These are phyloP conservation scores for Doryteuthis pealeii DNA, from an alignment of 1,140 invertebrate species.

Conservation along the genomic window DNA sequence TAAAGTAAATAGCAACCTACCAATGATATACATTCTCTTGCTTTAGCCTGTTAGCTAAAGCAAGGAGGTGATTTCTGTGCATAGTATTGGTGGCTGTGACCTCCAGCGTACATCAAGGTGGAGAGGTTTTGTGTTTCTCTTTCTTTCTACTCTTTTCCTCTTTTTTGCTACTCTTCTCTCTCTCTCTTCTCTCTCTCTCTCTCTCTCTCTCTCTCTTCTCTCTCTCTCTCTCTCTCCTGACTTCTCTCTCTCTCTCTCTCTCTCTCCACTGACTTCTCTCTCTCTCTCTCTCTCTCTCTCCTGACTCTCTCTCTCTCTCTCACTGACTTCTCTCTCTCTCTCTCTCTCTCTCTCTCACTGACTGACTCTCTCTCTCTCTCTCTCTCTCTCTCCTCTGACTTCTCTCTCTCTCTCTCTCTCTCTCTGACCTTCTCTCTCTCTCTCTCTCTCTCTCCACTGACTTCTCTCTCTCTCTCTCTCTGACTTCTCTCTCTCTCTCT, in stretches of 20 bases:
- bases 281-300: background rate
- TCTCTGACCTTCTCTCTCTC: background rate
- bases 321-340: background rate
- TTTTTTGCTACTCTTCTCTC: background rate
- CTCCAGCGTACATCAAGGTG: no score
- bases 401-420: background rate
- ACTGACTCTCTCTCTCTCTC: background rate
- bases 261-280: background rate
- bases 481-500: background rate
- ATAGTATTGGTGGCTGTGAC: no score
- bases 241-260: background rate
- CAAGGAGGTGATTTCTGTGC: no score
- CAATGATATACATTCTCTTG: no score
- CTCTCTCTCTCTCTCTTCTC: background rate
- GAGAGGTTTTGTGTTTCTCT: background rate
- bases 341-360: background rate
- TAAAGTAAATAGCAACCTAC: no score
- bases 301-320: background rate
- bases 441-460: background rate
- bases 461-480: background rate
- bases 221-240: background rate
- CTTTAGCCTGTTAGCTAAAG: no score
- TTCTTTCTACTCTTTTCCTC: background rate
- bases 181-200: background rate
- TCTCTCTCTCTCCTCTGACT: background rate